phyloP scores from a whole-genome alignment of 2,797 vertebrate genomes.

The Enteromius mattozi region DNA sequence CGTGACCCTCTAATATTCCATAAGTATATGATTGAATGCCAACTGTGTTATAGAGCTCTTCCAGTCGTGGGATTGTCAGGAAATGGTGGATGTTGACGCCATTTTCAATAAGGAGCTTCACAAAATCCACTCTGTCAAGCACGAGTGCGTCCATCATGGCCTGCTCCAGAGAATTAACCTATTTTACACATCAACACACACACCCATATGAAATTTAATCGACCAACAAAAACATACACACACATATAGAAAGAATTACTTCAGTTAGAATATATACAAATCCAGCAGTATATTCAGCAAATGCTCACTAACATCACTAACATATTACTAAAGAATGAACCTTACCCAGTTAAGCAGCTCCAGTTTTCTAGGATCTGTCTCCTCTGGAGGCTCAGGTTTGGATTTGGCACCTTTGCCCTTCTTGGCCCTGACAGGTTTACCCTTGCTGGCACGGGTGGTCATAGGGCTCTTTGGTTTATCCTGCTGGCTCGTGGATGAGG shows the following conservation, averaged over 20 bases:
- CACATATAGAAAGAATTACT: neutral
- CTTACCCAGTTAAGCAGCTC: conserved; percentile 92
- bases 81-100: conserved; percentile 97
- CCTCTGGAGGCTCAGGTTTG: conserved; percentile 91
- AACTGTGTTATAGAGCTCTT: conserved; percentile 97
- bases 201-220: neutral
- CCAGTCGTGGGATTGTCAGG: conserved; percentile 93
- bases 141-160: conserved; percentile 97
- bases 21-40: conserved; percentile 55
- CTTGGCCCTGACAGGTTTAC: conserved; percentile 80
- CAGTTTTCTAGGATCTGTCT: conserved; percentile 93
- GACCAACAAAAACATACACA: neutral
- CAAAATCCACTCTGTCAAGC: conserved; percentile 94
- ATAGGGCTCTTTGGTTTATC: conserved; percentile 87
- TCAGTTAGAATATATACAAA: neutral
- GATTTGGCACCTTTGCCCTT: conserved; percentile 89
- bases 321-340: neutral
- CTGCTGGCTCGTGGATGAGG: conserved; percentile 74
- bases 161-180: conserved; percentile 97
- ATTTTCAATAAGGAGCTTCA: conserved; percentile 94
- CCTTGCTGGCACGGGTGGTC: conserved; percentile 78
- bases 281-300: neutral
- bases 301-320: neutral
- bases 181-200: conserved; percentile 19
- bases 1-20: neutral